These are phyloP conservation scores for Collichthys lucidus DNA, from an alignment of 2,113 vertebrate genomes.

Conservation along the genomic window DNA sequence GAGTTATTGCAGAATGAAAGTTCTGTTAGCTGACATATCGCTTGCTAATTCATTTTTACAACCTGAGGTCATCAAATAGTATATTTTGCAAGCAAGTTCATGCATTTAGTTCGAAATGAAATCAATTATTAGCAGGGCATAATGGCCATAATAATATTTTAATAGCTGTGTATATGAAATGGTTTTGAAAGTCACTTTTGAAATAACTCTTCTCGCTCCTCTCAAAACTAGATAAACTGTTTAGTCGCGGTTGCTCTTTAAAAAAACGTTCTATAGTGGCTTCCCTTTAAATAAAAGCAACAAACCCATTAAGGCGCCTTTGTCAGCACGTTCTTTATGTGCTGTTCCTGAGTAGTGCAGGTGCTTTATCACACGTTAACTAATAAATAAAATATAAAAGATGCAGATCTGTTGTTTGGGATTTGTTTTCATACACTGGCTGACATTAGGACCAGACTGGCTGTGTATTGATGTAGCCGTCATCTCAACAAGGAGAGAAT, in stretches of 20 bases:
- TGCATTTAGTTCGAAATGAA: background rate
- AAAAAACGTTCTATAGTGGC: background rate
- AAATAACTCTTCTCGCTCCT: conserved; percentile 20
- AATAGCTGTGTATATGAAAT: background rate
- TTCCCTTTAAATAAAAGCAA: conserved; percentile 29
- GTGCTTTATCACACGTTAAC: conserved; percentile 20
- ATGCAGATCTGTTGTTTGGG: conserved; percentile 13
- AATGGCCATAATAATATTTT: background rate
- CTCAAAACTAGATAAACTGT: conserved; percentile 12
- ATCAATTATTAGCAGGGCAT: background rate
- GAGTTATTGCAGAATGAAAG: conserved; percentile 5
- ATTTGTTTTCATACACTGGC: background rate
- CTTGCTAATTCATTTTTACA: conserved; percentile 5
- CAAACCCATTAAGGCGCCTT: conserved; percentile 19
- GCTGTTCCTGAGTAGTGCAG: background rate
- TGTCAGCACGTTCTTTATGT: conserved; percentile 20
- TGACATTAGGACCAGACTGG: background rate
- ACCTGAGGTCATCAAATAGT: background rate
- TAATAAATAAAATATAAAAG: conserved; percentile 20
- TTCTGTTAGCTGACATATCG: background rate
- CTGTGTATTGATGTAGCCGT: conserved; percentile 26
- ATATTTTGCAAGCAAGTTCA: background rate
- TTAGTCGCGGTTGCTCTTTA: background rate
- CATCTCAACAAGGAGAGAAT: conserved; percentile 6
- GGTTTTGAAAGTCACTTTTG: conserved; percentile 1